Conservation (phyloP, 2,113 vertebrate species). For the Myotis lucifugus region DNA sequence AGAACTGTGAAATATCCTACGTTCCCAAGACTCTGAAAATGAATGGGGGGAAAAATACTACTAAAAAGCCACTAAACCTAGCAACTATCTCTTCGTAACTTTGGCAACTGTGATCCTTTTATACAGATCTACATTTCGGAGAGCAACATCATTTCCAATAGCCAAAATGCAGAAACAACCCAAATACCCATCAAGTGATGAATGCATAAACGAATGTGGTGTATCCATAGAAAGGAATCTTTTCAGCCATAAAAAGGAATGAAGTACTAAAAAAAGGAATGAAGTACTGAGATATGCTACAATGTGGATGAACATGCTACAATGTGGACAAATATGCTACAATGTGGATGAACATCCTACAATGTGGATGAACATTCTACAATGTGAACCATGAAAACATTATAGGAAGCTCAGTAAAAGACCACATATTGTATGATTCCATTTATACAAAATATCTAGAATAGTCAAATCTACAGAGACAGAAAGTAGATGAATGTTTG, state of each 20-base stretch:
- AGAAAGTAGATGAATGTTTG: not conserved
- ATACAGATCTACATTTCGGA: not conserved
- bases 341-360: not conserved
- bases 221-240: not conserved
- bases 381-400: not conserved
- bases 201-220: not conserved
- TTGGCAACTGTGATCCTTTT: not conserved
- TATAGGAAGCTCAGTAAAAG: not conserved
- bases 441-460: not conserved
- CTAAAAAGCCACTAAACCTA: constrained; percentile 48
- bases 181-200: not conserved
- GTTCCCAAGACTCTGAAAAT: constrained; percentile 70
- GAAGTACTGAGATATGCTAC: not conserved
- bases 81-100: constrained; percentile 12
- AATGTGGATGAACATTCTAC: not conserved
- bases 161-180: not conserved
- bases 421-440: not conserved
- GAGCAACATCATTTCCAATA: not conserved
- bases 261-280: not conserved
- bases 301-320: not conserved
- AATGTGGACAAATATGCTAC: not conserved
- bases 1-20: constrained; percentile 53
- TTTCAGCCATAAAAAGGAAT: not conserved
- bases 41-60: constrained; percentile 20
- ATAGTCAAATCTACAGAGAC: not conserved